Evolutionary conservation across 2,113 vertebrate species (phyloP).

Genomic region (Todiramphus saurophagus): DNA sequence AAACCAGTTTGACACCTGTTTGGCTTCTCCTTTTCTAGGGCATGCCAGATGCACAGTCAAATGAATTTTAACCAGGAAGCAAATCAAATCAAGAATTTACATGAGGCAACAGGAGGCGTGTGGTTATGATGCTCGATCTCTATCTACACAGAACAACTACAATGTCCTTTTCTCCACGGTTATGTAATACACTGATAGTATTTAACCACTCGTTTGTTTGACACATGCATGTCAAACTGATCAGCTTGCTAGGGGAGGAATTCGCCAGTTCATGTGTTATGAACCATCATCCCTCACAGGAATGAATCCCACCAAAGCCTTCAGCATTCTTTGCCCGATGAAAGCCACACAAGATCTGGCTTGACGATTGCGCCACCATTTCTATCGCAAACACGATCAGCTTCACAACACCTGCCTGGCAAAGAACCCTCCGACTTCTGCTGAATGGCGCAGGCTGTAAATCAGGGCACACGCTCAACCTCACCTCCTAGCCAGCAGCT

Average conservation of each 20-base stretch:
- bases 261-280: accelerated
- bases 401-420: not conserved
- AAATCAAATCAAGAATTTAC: not conserved
- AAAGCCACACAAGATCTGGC: not conserved
- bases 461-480: not conserved
- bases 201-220: not conserved
- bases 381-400: accelerated
- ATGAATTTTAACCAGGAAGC: not conserved
- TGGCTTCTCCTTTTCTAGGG: not conserved
- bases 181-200: not conserved
- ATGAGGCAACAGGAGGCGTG: not conserved
- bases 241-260: not conserved
- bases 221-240: not conserved
- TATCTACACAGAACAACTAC: not conserved
- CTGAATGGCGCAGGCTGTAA: not conserved
- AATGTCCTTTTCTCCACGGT: not conserved
- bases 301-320: not conserved
- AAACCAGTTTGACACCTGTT: not conserved
- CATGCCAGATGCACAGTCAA: not conserved
- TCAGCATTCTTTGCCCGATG: accelerated
- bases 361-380: not conserved
- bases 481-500: not conserved
- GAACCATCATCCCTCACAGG: not conserved
- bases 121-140: not conserved
- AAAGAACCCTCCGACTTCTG: not conserved